A percentile compares a stretch with the other conserved stretches of the same genome.
Conservation (phyloP, 2,797 vertebrate species). For the Molossus molossus region DNA sequence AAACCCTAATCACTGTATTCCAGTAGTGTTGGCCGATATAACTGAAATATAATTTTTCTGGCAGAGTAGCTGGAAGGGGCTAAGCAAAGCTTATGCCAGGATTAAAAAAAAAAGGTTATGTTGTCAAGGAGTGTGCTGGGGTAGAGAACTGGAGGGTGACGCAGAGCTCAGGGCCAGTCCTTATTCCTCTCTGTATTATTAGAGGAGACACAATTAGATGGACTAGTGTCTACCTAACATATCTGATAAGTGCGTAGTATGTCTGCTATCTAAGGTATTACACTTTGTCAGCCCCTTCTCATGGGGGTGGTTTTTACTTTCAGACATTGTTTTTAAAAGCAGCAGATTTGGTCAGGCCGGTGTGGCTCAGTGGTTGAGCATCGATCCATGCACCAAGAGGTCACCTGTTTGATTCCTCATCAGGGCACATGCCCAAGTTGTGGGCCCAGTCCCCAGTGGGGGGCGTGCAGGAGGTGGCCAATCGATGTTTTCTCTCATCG, state of each 20-base stretch:
- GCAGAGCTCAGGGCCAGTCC: neutral
- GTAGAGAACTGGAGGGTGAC: neutral
- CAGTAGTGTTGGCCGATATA: slow-evolving; percentile 37
- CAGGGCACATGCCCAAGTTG: no score
- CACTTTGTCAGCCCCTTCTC: neutral
- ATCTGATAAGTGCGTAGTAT: neutral
- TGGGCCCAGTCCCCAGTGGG: no score
- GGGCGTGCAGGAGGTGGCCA: no score
- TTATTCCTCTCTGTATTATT: neutral
- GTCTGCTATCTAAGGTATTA: neutral
- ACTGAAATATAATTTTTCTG: slow-evolving; percentile 49
- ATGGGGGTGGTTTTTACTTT: neutral
- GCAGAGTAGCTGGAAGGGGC: neutral
- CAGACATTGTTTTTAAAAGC: neutral
- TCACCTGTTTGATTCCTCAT: no score
- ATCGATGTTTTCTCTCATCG: no score
- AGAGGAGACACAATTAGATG: neutral
- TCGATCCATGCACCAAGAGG: no score
- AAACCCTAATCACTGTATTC: slow-evolving; percentile 69
- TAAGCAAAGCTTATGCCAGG: slow-evolving; percentile 13
- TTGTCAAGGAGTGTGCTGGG: neutral
- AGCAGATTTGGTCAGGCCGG: no score
- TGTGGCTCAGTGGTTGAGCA: no score
- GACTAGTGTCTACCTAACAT: neutral
- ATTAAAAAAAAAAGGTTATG: neutral